Base-by-base conservation (phyloP, 2,113 vertebrate species). In the Salvator merianae region DNA sequence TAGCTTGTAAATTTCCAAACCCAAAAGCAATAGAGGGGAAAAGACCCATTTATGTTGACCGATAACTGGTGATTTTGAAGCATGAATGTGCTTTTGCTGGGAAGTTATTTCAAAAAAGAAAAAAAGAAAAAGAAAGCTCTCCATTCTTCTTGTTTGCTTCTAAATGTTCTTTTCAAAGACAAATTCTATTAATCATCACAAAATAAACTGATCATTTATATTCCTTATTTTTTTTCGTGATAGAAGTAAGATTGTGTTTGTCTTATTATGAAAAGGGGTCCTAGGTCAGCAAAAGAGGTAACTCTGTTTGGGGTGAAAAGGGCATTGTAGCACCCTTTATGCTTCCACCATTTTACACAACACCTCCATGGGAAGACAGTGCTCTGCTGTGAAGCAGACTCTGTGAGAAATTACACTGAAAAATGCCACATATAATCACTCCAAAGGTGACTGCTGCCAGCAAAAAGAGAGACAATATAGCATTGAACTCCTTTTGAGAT, bases 1-100 rank as follows among this genome's bases (percentile, higher is more conserved):
- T 38, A 65, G 89, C 86, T 88, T 91, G 32, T 86, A 89, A 87
- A 66, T 84, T 88, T 84, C 65, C 90, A 63, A 78, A 91, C 78
- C 55, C 55, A 59, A 81, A 90, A 47, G 79, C 68, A 93, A 93
- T 65, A 26, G 16, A 82, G 86, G 72, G 93, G 78, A 89, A 43
- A 30, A 86, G 82, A 89, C 74, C 78, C 79, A 89, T 88, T 93
- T 86, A 84, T 77, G 88, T 92, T 90, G 91, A 89, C 91, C 88
- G 85, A 89, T 77, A 91, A 28, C 84, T 85, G 47, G 70, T 89
- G 71, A 89, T 92, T 91, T 87, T 75, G 0, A 5, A 88, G 77
- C 1, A 3, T 87, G 91, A 90, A 81, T 84, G 32, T 89, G 82
- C 55, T 81, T 87, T 77, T 88, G 90, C 87, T 18, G 77, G 72